Percentiles rank a stretch among this genome's conserved stretches.
These are phyloP conservation scores for Nothobranchius furzeri DNA, from an alignment of 2,113 vertebrate genomes.

Conservation along the genomic window DNA sequence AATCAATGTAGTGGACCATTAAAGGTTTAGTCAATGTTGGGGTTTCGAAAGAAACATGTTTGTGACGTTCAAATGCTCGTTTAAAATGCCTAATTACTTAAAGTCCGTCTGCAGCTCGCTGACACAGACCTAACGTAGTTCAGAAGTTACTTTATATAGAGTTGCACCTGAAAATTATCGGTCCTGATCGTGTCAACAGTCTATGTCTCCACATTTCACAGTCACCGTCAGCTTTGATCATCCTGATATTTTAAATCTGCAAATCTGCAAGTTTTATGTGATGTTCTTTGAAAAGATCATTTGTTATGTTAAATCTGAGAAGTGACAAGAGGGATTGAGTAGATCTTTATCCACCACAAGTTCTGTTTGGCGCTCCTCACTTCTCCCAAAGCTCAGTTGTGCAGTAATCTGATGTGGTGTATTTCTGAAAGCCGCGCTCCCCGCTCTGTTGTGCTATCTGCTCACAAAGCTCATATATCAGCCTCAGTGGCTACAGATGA, in stretches of 20 bases:
- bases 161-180: too few species aligned
- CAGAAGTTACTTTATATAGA: too few species aligned
- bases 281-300: not conserved
- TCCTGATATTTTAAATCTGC: conserved; percentile 3
- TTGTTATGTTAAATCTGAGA: not conserved
- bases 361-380: conserved; percentile 7
- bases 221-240: not conserved
- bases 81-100: too few species aligned
- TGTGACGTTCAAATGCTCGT: too few species aligned
- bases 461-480: conserved; percentile 50
- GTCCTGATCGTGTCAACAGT: too few species aligned
- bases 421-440: conserved; percentile 35
- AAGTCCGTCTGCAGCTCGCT: too few species aligned
- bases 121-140: too few species aligned
- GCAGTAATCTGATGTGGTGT: conserved; percentile 32
- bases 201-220: too few species aligned
- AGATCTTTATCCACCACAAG: not conserved
- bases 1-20: too few species aligned
- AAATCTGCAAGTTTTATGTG: conserved; percentile 6
- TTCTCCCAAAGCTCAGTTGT: conserved; percentile 9
- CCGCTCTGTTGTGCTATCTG: conserved; percentile 36
- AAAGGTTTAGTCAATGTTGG: too few species aligned
- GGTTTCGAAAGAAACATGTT: too few species aligned
- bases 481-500: conserved; percentile 41
- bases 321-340: not conserved